phyloP scores from a whole-genome alignment of 2,888 invertebrate species.

The Teinopalpus imperialis region DNA sequence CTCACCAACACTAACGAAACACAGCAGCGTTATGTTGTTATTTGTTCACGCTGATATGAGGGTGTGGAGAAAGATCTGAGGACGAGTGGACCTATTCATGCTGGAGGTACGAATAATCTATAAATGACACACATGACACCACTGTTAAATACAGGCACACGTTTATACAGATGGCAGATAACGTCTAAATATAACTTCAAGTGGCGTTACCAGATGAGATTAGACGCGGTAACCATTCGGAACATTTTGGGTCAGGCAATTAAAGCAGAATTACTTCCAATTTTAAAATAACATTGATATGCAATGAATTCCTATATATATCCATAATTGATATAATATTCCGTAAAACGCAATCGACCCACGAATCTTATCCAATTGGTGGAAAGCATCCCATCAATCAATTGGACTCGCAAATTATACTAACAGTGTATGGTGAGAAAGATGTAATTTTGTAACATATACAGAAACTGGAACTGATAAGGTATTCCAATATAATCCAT shows the following conservation, averaged over 20 bases:
- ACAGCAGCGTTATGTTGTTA: too few species aligned
- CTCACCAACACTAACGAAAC: too few species aligned
- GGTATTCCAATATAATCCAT: not conserved
- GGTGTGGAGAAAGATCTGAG: too few species aligned
- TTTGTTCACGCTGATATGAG: too few species aligned
- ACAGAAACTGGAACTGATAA: not conserved
- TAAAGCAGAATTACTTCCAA: slow-evolving; percentile 5
- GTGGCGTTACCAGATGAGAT: slow-evolving; percentile 1
- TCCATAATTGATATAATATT: too few species aligned
- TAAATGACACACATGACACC: too few species aligned
- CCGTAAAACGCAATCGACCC: not conserved
- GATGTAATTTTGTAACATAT: not conserved
- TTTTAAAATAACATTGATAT: slow-evolving; percentile 12
- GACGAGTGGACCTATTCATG: too few species aligned
- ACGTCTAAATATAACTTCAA: too few species aligned
- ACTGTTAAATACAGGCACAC: too few species aligned
- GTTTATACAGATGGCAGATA: not conserved
- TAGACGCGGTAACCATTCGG: slow-evolving; percentile 3
- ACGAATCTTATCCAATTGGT: slow-evolving; percentile 4
- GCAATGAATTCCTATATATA: slow-evolving; percentile 10
- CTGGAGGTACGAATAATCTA: too few species aligned
- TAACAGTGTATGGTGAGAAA: slow-evolving; percentile 7
- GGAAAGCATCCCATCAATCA: not conserved
- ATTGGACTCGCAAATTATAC: slow-evolving; percentile 16
- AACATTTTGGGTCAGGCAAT: slow-evolving; percentile 1